phyloP scores from a whole-genome alignment of 2,797 vertebrate genomes.

The Myotis myotis region DNA sequence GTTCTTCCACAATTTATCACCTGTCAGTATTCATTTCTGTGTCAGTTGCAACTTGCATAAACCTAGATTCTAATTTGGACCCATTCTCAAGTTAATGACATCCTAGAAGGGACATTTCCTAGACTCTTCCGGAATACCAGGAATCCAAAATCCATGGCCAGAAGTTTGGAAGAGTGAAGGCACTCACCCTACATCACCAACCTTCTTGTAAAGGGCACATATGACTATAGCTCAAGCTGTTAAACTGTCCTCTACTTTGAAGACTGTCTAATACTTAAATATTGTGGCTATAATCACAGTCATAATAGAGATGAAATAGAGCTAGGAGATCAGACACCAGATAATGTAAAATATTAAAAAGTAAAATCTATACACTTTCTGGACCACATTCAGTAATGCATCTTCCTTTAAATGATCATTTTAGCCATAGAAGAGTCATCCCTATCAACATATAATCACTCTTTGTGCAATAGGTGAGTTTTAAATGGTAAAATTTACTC shows the following conservation, averaged over 20 bases:
- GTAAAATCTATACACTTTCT: slow-evolving; percentile 73
- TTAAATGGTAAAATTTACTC: slow-evolving; percentile 53
- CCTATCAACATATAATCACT: slow-evolving; percentile 50
- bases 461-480: slow-evolving; percentile 53
- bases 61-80: slow-evolving; percentile 55
- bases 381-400: slow-evolving; percentile 69
- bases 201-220: slow-evolving; percentile 27
- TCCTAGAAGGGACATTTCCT: slow-evolving; percentile 22
- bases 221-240: slow-evolving; percentile 59
- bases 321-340: slow-evolving; percentile 76
- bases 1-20: slow-evolving; percentile 77
- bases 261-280: slow-evolving; percentile 74
- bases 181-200: background rate
- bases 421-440: slow-evolving; percentile 56
- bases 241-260: slow-evolving; percentile 70
- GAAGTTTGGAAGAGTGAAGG: slow-evolving; percentile 34
- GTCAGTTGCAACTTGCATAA: slow-evolving; percentile 57
- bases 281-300: slow-evolving; percentile 72
- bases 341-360: slow-evolving; percentile 76
- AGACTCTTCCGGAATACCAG: slow-evolving; percentile 29
- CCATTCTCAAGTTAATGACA: slow-evolving; percentile 54
- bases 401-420: slow-evolving; percentile 70
- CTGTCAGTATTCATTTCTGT: slow-evolving; percentile 74
- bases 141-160: slow-evolving; percentile 24
- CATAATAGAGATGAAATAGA: slow-evolving; percentile 77